Evolutionary conservation across 2,113 vertebrate species (phyloP), one percentile per base, ranked within the genome.

Genomic region (Triplophysa dalaica): DNA sequence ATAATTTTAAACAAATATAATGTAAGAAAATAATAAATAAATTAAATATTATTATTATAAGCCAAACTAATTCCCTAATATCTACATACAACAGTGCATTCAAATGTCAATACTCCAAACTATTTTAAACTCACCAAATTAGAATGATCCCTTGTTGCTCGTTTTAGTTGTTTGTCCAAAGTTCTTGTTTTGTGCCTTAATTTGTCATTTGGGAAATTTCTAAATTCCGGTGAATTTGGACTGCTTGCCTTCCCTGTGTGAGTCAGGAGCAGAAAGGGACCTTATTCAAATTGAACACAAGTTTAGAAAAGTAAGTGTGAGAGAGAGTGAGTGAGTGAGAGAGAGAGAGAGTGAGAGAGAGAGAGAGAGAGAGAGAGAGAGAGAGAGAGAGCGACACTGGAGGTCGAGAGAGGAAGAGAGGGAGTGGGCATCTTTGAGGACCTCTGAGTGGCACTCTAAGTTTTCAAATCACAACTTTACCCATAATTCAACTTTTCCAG

Each of bases 251-350:
- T 86, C 90, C 87, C 84, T 87, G 88, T 85, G 82, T 84, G 87
- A 73, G 89, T 85, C 77, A 82, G 81, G 90, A 88, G 88, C 89
- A 91, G 91, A 92, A 93, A 93, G 92, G 91, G 89, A 89, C 88
- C 90, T 89, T 92, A 88, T 91, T 89, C 90, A 89, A 88, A 89
- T 79, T 76, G 83, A 12, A 73, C 79, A 84, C 87, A 88, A 88
- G 87, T 91, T 92, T 89, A 90, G 89, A 85, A 77, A 78, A 72
- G 75, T 43, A 66, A 70, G 50, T 22, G 41, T 24, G 63, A 33
- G 70, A 75, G 77, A 58, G 43, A 80, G 73, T 67, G 60, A 26
- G 50, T 22, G 75, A 81, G 24, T 1, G 24, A 24, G 24, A 24
- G 24, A 24, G 24, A 24, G 41, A 33, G 63, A 33, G 70, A 75